A percentile compares a stretch with the other conserved stretches of the same genome.
These are phyloP conservation scores for Lymantria monacha DNA, from an alignment of 2,888 invertebrate genomes.

Conservation along the genomic window DNA sequence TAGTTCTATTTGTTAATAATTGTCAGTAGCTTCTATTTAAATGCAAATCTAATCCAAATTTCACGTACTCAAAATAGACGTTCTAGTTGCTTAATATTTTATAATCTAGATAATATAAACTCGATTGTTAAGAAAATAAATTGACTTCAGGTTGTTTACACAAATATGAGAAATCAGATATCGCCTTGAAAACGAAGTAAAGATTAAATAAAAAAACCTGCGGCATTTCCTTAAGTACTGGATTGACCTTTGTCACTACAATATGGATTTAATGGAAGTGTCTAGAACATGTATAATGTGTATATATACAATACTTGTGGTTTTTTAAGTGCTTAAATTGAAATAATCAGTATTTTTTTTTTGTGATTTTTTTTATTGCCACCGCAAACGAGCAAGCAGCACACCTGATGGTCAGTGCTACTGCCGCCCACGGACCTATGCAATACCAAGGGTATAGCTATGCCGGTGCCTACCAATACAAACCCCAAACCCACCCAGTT, in stretches of 20 bases:
- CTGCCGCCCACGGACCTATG: too few species aligned
- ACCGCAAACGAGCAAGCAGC: too few species aligned
- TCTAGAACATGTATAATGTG: too few species aligned
- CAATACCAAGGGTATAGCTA: too few species aligned
- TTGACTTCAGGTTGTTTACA: not conserved
- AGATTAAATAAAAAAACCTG: not conserved
- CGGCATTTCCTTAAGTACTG: not conserved
- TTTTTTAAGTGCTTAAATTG: not conserved
- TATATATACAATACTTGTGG: not conserved
- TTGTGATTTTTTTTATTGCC: too few species aligned
- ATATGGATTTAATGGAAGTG: not conserved
- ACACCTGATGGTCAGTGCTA: too few species aligned
- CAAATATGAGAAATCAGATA: conserved; percentile 7
- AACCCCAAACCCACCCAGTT: too few species aligned
- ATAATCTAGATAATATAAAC: not conserved
- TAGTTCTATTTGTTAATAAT: not conserved
- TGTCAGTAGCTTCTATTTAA: not conserved
- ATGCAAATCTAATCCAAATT: not conserved
- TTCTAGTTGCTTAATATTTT: not conserved
- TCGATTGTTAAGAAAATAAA: not conserved
- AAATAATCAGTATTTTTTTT: too few species aligned
- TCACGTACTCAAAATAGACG: not conserved
- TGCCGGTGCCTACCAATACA: too few species aligned
- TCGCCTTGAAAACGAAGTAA: conserved; percentile 12
- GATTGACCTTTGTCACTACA: not conserved